These are phyloP conservation scores for Trichopoda pennipes DNA, from an alignment of 2,888 invertebrate genomes.

Conservation along the genomic window DNA sequence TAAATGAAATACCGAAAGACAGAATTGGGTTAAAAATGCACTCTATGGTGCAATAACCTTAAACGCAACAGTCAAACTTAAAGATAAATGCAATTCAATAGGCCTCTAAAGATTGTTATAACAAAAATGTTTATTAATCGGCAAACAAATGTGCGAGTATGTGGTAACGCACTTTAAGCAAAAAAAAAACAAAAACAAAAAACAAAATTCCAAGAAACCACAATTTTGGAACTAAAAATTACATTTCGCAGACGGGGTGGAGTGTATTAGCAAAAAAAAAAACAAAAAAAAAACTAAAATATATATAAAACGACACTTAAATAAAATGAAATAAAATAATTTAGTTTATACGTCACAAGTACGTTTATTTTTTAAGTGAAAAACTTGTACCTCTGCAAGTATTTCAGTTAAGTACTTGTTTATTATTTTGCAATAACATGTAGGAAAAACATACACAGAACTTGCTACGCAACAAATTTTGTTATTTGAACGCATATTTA, in stretches of 20 bases:
- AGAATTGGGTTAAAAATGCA: constrained; percentile 77
- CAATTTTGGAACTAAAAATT: constrained; percentile 13
- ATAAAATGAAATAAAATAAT: constrained; percentile 23
- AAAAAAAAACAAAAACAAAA: no score
- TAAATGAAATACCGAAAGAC: constrained; percentile 70
- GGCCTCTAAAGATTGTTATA: constrained; percentile 55
- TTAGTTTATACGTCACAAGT: constrained; percentile 35
- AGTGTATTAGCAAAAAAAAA: background rate
- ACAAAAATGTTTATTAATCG: constrained; percentile 29
- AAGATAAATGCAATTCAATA: constrained; percentile 39
- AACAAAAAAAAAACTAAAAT: no score
- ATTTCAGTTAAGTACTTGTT: constrained; percentile 13
- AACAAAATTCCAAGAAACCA: constrained; percentile 20
- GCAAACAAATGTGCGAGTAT: constrained; percentile 32
- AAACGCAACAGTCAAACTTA: constrained; percentile 1
- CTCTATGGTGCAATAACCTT: constrained; percentile 64
- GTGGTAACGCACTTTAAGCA: constrained; percentile 41
- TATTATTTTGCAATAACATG: constrained; percentile 28
- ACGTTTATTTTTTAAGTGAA: constrained; percentile 20
- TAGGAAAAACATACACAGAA: constrained; percentile 23
- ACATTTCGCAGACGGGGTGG: constrained; percentile 14
- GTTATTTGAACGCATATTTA: constrained; percentile 45
- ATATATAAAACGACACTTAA: constrained; percentile 2
- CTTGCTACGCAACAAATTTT: constrained; percentile 47
- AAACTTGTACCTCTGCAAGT: constrained; percentile 15